A percentile compares a stretch with the other conserved stretches of the same genome.
phyloP scores from a whole-genome alignment of 2,113 vertebrate species.

The Antechinus stuartii region DNA sequence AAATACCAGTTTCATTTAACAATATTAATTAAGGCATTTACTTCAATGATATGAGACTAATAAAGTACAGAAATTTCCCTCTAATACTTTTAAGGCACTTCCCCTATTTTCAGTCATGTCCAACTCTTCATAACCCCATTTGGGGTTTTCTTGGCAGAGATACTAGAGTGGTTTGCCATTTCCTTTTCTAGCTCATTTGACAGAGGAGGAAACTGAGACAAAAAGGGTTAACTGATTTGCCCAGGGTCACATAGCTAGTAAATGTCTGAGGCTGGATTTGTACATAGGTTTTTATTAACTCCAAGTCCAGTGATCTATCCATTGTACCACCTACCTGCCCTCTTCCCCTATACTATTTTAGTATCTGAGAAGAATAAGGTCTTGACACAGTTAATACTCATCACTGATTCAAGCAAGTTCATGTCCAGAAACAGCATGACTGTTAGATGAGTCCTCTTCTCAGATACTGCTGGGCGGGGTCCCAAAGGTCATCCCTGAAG shows the following conservation, averaged over 20 bases:
- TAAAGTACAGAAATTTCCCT: neutral
- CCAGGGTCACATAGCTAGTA: neutral
- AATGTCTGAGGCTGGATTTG: neutral
- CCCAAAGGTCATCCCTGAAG: neutral
- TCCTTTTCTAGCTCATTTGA: neutral
- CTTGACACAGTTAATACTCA: neutral
- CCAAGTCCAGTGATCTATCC: neutral
- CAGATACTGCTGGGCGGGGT: neutral
- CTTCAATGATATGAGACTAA: neutral
- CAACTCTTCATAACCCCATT: neutral
- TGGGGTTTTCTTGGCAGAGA: neutral
- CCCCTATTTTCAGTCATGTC: neutral
- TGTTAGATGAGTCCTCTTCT: neutral
- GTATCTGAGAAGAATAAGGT: neutral
- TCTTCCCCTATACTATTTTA: neutral
- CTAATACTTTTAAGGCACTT: neutral
- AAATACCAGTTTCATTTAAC: too few species aligned
- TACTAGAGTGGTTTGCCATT: neutral
- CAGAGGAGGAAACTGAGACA: neutral
- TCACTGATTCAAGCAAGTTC: neutral
- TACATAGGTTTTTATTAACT: neutral
- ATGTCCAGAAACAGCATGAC: neutral
- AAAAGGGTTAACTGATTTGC: neutral
- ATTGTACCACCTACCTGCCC: neutral
- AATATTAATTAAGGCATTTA: too few species aligned